Evolutionary conservation across 2,888 invertebrate species (phyloP).

Genomic region (Idaea dimidiata): DNA sequence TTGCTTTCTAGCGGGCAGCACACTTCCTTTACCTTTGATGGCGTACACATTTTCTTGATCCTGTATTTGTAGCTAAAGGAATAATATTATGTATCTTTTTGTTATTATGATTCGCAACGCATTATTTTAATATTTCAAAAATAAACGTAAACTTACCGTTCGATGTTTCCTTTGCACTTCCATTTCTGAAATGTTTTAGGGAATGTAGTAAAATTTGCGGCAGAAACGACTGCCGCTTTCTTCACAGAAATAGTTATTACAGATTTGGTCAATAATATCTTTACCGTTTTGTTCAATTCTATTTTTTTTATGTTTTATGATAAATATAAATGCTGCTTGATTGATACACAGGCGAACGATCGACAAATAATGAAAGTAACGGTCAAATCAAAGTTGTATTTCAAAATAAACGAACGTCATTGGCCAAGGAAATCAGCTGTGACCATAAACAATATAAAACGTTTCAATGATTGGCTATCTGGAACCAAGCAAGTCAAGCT

Average conservation of each 20-base stretch:
- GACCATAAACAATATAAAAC: neutral
- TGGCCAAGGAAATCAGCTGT: neutral
- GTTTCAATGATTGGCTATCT: neutral
- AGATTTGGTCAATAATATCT: slow-evolving; percentile 5
- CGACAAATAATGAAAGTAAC: neutral
- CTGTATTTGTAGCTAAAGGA: slow-evolving; percentile 49
- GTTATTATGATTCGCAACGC: neutral
- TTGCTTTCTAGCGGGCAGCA: slow-evolving; percentile 50
- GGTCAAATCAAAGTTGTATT: neutral
- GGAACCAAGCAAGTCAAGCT: neutral
- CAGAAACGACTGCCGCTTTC: slow-evolving; percentile 13
- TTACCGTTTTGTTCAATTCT: slow-evolving; percentile 5
- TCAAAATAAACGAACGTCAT: neutral
- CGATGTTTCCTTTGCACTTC: slow-evolving; percentile 60
- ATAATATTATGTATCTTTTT: slow-evolving; percentile 2
- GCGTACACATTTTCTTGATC: slow-evolving; percentile 67
- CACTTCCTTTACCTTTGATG: slow-evolving; percentile 52
- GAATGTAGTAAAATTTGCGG: slow-evolving; percentile 11
- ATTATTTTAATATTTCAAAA: neutral
- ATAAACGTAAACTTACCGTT: slow-evolving; percentile 43
- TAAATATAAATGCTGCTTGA: neutral
- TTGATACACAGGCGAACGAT: neutral
- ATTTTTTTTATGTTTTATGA: no score
- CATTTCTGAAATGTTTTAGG: slow-evolving; percentile 37
- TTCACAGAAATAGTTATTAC: neutral